Percentiles rank a stretch among this genome's conserved stretches.
Evolutionary conservation across 2,113 vertebrate species (phyloP).

Genomic region (Stomatorhinus ivindoensis): DNA sequence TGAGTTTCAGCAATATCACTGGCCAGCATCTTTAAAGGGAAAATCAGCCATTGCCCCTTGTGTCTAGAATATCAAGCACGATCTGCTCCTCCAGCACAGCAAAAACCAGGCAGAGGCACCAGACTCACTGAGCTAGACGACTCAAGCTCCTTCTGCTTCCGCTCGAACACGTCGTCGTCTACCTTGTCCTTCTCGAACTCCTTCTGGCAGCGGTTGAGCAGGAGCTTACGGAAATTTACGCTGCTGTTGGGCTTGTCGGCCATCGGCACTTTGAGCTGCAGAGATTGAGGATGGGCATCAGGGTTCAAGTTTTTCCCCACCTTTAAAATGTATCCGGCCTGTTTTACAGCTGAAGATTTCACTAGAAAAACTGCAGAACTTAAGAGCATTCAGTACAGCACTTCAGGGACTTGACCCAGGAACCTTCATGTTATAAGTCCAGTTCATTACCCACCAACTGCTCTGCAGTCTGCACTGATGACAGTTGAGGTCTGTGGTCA

Average conservation of each 20-base stretch:
- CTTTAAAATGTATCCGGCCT: background rate
- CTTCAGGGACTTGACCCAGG: background rate
- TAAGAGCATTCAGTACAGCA: background rate
- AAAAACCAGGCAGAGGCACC: background rate
- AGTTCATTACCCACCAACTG: background rate
- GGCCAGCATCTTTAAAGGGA: background rate
- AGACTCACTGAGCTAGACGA: conserved; percentile 70
- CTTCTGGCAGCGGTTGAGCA: conserved; percentile 96
- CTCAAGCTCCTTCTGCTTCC: conserved; percentile 91
- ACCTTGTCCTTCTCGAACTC: conserved; percentile 98
- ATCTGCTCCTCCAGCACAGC: background rate
- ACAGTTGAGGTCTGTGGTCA: background rate
- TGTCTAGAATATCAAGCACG: background rate
- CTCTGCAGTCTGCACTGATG: background rate
- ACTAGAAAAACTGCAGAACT: background rate
- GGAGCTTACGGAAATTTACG: conserved; percentile 92
- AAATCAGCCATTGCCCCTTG: background rate
- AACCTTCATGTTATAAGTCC: background rate
- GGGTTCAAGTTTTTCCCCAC: background rate
- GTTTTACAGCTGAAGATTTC: background rate
- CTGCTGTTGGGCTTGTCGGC: conserved; percentile 81
- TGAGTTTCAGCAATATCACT: background rate
- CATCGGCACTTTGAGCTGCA: conserved; percentile 85
- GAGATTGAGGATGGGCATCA: background rate
- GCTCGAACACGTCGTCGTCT: conserved; percentile 90